phyloP scores from a whole-genome alignment of 1,140 invertebrate species.

The Thaumetopoea pityocampa region DNA sequence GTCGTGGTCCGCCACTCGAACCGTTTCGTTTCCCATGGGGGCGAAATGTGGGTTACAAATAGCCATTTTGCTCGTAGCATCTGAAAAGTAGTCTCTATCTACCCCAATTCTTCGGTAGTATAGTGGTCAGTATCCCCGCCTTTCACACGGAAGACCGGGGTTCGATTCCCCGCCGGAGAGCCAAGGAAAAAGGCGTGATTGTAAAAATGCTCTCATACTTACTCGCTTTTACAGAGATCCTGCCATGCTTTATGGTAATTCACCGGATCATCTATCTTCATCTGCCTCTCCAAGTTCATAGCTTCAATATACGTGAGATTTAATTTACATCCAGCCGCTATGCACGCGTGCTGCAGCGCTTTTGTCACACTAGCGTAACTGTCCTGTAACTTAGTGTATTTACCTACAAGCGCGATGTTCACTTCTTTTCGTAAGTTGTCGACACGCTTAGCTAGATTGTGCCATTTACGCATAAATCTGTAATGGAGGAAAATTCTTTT shows the following conservation, averaged over 20 bases:
- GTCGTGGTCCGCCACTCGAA: no score
- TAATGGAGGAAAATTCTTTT: conserved; percentile 1
- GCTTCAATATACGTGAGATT: conserved; percentile 95
- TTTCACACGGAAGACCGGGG: no score
- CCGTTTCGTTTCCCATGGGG: no score
- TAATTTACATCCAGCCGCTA: conserved; percentile 89
- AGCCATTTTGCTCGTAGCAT: no score
- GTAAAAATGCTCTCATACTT: no score
- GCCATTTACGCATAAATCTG: conserved; percentile 93
- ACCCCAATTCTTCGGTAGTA: no score
- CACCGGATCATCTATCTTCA: conserved; percentile 84
- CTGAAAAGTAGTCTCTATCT: no score
- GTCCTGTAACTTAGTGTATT: conserved; percentile 97
- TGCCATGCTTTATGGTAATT: conserved; percentile 97
- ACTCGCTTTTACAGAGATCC: conserved; percentile 92
- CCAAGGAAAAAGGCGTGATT: no score
- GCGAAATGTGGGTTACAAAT: no score
- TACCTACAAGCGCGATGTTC: conserved; percentile 97
- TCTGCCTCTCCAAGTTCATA: conserved; percentile 88
- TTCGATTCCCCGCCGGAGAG: no score
- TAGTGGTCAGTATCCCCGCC: no score
- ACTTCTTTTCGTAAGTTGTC: conserved; percentile 89
- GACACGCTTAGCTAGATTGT: conserved; percentile 89
- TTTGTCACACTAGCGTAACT: conserved; percentile 98
- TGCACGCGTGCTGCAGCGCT: conserved; percentile 93